Evolutionary conservation across 1,140 invertebrate genomes (phyloP), one percentile per base, ranked within the genome.

Genomic region (Chrysopa pallens): DNA sequence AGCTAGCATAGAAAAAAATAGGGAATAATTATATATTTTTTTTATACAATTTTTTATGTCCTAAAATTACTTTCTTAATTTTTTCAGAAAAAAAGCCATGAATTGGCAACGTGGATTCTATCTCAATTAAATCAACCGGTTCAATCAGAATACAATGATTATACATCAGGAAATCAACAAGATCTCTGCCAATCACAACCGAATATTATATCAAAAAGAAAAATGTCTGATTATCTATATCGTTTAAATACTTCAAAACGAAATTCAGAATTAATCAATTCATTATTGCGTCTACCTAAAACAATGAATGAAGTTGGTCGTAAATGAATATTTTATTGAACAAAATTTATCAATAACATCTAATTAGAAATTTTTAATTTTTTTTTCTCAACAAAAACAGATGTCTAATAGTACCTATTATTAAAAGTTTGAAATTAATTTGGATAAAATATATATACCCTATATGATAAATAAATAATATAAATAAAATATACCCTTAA

Each of bases 181-280:
- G 13, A 15, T 15, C 17, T 38, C 8, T 14, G 17, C 9, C 8
- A 13, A 15, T 23, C 17, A 23, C 37, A 38, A 38, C 13, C 17
- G 13, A 23, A 23, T 5, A 23, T 23, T 2, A 23, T 23, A 3
- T 33, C 31, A 12, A 33, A 33, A 33, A 9, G 31, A 11, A 33
- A 33, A 11, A 12, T 11, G n/a, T 11, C 31, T 9, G n/a, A 33
- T 12, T 33, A 33, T 12, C 31, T 33, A 6, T 33, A 33, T 6
- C 31, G 31, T 33, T 12, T 33, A 12, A 45, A 56, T 7, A 50
- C 61, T 44, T 59, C 57, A 1, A 82, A 83, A 55, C 66, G 78
- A 7, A 83, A 81, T 51, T 78, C 76, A 0, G 79, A 82, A 50
- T 59, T 83, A 6, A 83, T 82, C 43, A 83, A 83, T 51, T 78